phyloP scores from a whole-genome alignment of 30 jellyfish, hydroid and myxozoan species.

The Catostylus mosaicus region DNA sequence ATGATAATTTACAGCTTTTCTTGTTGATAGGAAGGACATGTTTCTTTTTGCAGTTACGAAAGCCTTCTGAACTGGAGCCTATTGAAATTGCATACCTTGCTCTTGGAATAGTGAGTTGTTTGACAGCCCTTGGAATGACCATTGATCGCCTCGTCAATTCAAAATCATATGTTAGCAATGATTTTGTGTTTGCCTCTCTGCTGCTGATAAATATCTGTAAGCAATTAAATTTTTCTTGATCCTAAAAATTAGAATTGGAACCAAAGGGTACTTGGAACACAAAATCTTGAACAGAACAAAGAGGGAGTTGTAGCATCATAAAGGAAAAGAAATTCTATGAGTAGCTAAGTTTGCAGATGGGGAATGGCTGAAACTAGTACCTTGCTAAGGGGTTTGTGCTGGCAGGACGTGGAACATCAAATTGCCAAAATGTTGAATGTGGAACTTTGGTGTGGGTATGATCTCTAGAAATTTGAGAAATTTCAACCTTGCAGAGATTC shows the following conservation, averaged over 20 bases:
- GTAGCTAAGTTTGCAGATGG: neutral
- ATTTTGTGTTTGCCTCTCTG: constrained; percentile 74
- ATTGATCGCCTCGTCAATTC: constrained; percentile 15
- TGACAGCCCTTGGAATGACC: constrained; percentile 75
- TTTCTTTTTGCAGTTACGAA: constrained; percentile 64
- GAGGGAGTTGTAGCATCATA: neutral
- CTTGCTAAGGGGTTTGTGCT: neutral
- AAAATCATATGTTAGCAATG: constrained; percentile 12
- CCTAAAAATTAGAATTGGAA: neutral
- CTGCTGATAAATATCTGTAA: constrained; percentile 56
- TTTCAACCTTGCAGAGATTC: no score
- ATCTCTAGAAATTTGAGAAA: no score
- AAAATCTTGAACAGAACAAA: neutral
- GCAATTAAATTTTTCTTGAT: neutral
- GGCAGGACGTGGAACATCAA: neutral
- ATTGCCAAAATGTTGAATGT: neutral
- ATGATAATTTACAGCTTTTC: no score
- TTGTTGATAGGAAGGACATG: no score
- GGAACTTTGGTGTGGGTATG: neutral
- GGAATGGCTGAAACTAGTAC: neutral
- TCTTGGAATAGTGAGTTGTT: constrained; percentile 66
- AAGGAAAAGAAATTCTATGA: neutral
- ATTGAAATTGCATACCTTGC: constrained; percentile 64
- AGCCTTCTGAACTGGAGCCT: constrained; percentile 74
- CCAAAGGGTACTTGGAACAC: neutral